Evolutionary conservation across 2,113 vertebrate species (phyloP).

Genomic region (Zingel zingel): DNA sequence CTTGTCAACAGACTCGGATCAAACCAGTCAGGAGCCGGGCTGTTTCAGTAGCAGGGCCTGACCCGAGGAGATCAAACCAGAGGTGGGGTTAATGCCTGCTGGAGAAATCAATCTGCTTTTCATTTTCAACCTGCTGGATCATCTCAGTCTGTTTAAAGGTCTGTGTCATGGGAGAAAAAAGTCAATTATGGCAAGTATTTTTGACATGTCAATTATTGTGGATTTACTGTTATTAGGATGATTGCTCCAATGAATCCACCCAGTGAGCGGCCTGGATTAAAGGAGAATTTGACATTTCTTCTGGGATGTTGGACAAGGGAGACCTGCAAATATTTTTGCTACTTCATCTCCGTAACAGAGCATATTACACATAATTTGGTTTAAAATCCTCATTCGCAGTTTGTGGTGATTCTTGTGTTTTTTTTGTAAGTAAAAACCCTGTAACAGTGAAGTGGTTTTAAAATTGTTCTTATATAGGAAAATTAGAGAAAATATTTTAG

Average conservation of each 20-base stretch:
- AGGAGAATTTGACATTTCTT: conserved; percentile 64
- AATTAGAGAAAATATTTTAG: not conserved
- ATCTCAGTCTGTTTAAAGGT: conserved; percentile 53
- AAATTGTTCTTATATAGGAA: not conserved
- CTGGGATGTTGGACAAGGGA: conserved; percentile 55
- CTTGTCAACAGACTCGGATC: conserved; percentile 69
- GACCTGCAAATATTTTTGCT: conserved; percentile 41
- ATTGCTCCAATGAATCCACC: conserved; percentile 71
- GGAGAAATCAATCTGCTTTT: conserved; percentile 73
- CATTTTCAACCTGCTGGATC: conserved; percentile 71
- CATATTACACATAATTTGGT: not conserved
- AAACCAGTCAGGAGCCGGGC: conserved; percentile 50
- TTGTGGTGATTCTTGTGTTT: not conserved
- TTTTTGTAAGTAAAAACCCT: not conserved
- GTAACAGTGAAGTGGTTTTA: not conserved
- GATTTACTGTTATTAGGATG: conserved; percentile 80
- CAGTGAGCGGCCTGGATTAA: conserved; percentile 62
- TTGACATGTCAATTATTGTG: conserved; percentile 76
- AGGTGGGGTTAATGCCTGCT: conserved; percentile 68
- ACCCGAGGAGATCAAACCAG: conserved; percentile 64
- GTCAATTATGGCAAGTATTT: conserved; percentile 65
- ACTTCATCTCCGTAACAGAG: conserved; percentile 19
- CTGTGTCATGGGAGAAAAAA: conserved; percentile 40
- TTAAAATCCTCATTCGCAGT: conserved; percentile 7
- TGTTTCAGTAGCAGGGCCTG: conserved; percentile 63